Percentiles rank a stretch among this genome's conserved stretches.
phyloP scores from a whole-genome alignment of 2,888 invertebrate genomes.

The Ischnura elegans region DNA sequence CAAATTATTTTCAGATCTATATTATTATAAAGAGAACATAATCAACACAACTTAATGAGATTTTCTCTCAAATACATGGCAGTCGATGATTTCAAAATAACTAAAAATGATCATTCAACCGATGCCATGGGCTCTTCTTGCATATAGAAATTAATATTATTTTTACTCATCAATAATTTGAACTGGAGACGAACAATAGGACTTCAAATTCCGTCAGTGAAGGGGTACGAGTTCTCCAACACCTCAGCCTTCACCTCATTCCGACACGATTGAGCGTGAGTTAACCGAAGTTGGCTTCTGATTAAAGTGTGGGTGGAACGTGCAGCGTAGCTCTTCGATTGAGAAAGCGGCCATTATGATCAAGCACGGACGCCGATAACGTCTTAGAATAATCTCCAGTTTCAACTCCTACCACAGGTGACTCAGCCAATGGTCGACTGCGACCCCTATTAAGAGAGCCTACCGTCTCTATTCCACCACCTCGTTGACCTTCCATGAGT shows the following conservation, averaged over 20 bases:
- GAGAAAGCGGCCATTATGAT: neutral
- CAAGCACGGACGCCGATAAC: neutral
- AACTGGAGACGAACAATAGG: too few relatives aligned
- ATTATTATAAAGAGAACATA: too few relatives aligned
- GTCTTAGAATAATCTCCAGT: neutral
- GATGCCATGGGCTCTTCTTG: too few relatives aligned
- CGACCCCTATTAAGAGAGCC: neutral
- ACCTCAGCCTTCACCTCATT: neutral
- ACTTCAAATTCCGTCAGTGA: too few relatives aligned
- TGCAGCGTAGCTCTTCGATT: neutral
- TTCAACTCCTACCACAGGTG: neutral
- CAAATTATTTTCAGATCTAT: too few relatives aligned
- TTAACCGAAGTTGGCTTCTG: neutral
- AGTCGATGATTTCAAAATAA: too few relatives aligned
- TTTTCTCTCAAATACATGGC: too few relatives aligned
- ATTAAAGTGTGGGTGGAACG: neutral
- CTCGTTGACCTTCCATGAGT: neutral
- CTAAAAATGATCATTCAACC: too few relatives aligned
- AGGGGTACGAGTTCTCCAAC: too few relatives aligned
- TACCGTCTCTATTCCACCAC: neutral
- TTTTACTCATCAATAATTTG: too few relatives aligned
- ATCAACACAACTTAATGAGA: too few relatives aligned
- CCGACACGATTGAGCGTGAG: neutral
- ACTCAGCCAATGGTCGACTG: neutral
- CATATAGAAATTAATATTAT: too few relatives aligned